A percentile compares a stretch with the other conserved stretches of the same genome.
These are phyloP conservation scores for Heliocidaris erythrogramma DNA, from an alignment of 35 echinoderm and acorn worm genomes.

Conservation along the genomic window DNA sequence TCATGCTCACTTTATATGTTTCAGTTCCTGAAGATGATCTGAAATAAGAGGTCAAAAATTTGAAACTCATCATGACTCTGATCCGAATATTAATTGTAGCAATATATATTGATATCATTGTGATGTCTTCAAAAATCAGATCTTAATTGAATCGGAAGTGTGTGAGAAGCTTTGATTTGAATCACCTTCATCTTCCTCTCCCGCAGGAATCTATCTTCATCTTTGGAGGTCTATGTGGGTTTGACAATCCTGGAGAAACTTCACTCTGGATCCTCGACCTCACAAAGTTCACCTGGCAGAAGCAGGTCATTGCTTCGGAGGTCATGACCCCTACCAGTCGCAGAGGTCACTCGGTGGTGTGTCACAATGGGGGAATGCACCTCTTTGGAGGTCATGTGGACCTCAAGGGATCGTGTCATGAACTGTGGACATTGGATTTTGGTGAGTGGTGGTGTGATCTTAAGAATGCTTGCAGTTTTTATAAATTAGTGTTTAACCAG, in stretches of 20 bases:
- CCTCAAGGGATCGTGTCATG: slow-evolving; percentile 73
- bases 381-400: slow-evolving; percentile 74
- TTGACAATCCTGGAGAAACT: slow-evolving; percentile 60
- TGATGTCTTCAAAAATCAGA: too few relatives aligned
- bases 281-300: slow-evolving; percentile 47
- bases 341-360: slow-evolving; percentile 64
- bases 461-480: not conserved
- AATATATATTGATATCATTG: too few relatives aligned
- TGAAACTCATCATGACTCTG: too few relatives aligned
- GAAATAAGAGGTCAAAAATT: too few relatives aligned
- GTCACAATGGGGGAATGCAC: slow-evolving; percentile 62
- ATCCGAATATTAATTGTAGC: too few relatives aligned
- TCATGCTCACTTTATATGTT: too few relatives aligned
- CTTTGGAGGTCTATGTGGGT: slow-evolving; percentile 76
- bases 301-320: slow-evolving; percentile 63
- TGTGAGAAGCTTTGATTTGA: too few relatives aligned
- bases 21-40: too few relatives aligned
- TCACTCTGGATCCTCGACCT: slow-evolving; percentile 69
- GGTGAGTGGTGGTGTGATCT: slow-evolving; percentile 24
- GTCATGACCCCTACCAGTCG: slow-evolving; percentile 63
- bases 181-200: not conserved
- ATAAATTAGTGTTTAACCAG: not conserved
- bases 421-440: slow-evolving; percentile 81
- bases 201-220: slow-evolving; percentile 58
- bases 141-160: too few relatives aligned